A percentile compares a stretch with the other conserved stretches of the same genome.
These are phyloP conservation scores for Castor canadensis DNA, from an alignment of 2,113 vertebrate species.

Conservation along the genomic window DNA sequence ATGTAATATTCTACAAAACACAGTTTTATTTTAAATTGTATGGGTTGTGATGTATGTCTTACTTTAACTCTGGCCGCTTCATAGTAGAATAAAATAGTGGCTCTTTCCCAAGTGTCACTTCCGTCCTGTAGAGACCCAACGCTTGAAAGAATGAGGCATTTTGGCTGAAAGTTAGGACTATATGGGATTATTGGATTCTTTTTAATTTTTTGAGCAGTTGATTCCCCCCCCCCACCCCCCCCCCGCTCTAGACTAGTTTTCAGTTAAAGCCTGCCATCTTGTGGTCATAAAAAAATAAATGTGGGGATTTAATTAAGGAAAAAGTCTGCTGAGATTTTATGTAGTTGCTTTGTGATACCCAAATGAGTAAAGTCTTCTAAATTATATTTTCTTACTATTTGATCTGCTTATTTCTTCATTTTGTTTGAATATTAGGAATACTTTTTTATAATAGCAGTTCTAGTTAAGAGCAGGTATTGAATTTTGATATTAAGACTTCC, in stretches of 20 bases:
- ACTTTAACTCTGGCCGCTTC: neutral
- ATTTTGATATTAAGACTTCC: neutral
- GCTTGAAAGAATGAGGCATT: neutral
- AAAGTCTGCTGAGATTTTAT: neutral
- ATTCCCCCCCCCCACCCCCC: no score
- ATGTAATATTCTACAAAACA: neutral
- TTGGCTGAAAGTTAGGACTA: neutral
- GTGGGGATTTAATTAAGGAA: neutral
- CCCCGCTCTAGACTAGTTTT: neutral
- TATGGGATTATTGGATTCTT: neutral
- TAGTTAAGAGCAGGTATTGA: neutral
- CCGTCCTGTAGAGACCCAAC: neutral
- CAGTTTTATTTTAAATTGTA: neutral
- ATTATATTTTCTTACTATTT: neutral
- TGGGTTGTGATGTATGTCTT: neutral
- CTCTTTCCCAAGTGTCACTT: neutral
- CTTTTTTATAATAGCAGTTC: neutral
- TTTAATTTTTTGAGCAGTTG: neutral
- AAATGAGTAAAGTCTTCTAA: neutral
- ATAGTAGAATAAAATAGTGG: neutral
- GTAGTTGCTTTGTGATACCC: neutral
- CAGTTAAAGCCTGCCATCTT: conserved; percentile 66
- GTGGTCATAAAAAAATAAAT: conserved; percentile 59
- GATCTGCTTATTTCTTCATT: neutral
- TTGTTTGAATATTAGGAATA: conserved; percentile 23